These are phyloP conservation scores for Eleginops maclovinus DNA, from an alignment of 2,113 vertebrate genomes.

Conservation along the genomic window DNA sequence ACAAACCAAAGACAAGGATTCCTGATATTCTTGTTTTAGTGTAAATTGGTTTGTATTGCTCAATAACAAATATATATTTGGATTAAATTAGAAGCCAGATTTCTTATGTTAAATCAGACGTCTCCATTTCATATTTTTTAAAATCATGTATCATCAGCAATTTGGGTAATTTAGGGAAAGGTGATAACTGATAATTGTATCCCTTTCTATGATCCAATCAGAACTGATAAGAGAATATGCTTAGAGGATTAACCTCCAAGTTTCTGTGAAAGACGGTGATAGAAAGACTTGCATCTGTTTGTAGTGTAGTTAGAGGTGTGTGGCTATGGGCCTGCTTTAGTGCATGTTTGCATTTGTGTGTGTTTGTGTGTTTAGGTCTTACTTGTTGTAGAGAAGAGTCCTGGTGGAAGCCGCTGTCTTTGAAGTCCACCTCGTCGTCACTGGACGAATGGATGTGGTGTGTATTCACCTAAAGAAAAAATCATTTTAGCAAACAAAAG, in stretches of 20 bases:
- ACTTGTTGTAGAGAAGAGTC: constrained; percentile 99
- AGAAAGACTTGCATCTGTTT: background rate
- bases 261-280: background rate
- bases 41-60: no score
- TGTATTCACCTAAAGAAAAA: constrained; percentile 89
- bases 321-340: constrained; percentile 20
- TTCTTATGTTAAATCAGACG: background rate
- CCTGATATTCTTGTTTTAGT: no score
- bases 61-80: background rate
- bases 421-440: constrained; percentile 99
- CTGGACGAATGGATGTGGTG: constrained; percentile 99
- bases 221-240: background rate
- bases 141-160: background rate
- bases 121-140: background rate
- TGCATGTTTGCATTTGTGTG: background rate
- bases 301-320: background rate
- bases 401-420: constrained; percentile 97
- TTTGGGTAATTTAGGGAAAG: background rate
- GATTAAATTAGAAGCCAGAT: background rate
- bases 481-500: background rate
- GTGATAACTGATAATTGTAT: background rate
- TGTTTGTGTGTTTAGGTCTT: constrained; percentile 74
- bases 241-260: background rate
- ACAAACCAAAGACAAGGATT: background rate
- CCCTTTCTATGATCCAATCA: background rate